Base-by-base conservation (phyloP, 2,888 invertebrate genomes). In the Drosophila meridionalis region DNA sequence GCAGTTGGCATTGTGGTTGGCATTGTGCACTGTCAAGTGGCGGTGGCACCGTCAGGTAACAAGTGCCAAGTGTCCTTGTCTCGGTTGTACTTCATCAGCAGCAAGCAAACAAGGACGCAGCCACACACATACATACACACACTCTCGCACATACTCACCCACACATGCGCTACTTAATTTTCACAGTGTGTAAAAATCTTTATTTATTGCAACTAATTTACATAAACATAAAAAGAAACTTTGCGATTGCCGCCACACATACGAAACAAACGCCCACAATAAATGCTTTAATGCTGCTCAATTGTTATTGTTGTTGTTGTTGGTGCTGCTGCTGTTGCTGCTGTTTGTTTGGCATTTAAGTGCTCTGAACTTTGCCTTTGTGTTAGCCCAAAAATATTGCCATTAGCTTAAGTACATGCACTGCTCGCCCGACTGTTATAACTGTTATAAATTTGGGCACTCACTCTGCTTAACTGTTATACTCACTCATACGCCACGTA, bases 41-140 rank as follows among this genome's bases (percentile, higher is more conserved):
- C 1, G 36, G 36, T 40, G 47, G 50, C 78, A 36, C 38, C 53
- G 62, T 3, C 71, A 57, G 69, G 57, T 64, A 59, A 40, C 63
- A 71, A 74, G 66, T 71, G 68, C 69, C 63, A 76, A 71, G 68
- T 71, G 70, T 69, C 68, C 87, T 80, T 77, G 55, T 36, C 56
- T 55, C 56, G 57, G 61, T 66, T 87, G 81, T 65, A 69, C 66
- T 69, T 55, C 47, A 57, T 66, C 48, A 62, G 50, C n/a, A 30
- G 9, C n/a, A n/a, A 12, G 53, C 26, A 14, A 28, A n/a, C 48
- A 42, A 32, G 38, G 1, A 7, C 38, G n/a, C 36, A 63, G 52
- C 20, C 30, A 50, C 43, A 52, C n/a, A 8, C 50, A 11, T 2
- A 0, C 45, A 45, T 34, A 53, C 6, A 14, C 12, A 11, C 6